Evolutionary conservation across 2,888 invertebrate genomes (phyloP).

Genomic region (Phyllotreta striolata): DNA sequence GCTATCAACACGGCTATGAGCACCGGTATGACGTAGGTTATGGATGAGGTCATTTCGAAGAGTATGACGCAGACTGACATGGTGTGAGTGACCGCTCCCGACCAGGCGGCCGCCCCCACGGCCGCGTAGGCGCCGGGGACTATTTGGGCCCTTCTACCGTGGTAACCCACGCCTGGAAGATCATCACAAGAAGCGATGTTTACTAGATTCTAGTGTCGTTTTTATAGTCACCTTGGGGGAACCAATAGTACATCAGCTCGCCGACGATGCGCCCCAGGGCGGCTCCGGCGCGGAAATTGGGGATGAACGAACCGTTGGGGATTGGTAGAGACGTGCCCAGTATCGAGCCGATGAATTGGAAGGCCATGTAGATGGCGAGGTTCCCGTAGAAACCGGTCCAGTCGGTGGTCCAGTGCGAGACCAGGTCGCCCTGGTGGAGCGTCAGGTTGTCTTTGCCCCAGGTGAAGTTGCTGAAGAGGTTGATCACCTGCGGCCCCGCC

Average conservation of each 20-base stretch:
- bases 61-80: conserved; percentile 94
- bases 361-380: conserved; percentile 81
- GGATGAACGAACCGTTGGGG: conserved; percentile 96
- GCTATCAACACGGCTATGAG: conserved; percentile 94
- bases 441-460: conserved; percentile 85
- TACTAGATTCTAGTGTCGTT: too few species aligned
- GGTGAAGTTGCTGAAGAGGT: conserved; percentile 93
- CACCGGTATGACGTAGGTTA: conserved; percentile 92
- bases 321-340: conserved; percentile 95
- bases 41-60: conserved; percentile 97
- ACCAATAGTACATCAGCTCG: conserved; percentile 93
- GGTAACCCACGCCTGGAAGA: conserved; percentile 79
- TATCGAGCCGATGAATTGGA: conserved; percentile 87
- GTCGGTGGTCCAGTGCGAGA: conserved; percentile 87
- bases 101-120: conserved; percentile 92
- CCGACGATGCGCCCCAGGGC: conserved; percentile 91
- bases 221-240: conserved; percentile 75
- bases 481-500: conserved; percentile 66
- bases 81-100: conserved; percentile 95
- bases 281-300: conserved; percentile 96
- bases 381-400: conserved; percentile 86
- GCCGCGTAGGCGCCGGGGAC: conserved; percentile 95
- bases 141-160: conserved; percentile 82
- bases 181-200: too few species aligned
- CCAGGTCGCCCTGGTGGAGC: conserved; percentile 82